A percentile compares a stretch with the other conserved stretches of the same genome.
Evolutionary conservation across 2,113 vertebrate genomes (phyloP).

Genomic region (Verasper variegatus): DNA sequence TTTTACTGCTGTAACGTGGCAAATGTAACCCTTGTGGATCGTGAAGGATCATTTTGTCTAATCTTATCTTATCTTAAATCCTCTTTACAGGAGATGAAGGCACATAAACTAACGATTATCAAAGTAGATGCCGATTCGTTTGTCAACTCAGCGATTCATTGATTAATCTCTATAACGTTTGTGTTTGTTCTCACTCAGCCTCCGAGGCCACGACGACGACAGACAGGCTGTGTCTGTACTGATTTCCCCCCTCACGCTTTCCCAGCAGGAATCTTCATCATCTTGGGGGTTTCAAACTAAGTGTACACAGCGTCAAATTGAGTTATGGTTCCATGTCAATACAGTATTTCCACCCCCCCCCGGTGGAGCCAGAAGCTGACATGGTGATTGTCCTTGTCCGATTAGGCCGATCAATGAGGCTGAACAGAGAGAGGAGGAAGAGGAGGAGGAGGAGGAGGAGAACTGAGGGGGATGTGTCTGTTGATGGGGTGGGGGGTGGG

Average conservation of each 20-base stretch:
- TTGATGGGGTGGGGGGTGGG: constrained; percentile 61
- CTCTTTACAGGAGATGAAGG: too few species aligned
- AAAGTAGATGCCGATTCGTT: too few species aligned
- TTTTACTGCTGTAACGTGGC: too few species aligned
- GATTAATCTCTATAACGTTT: too few species aligned
- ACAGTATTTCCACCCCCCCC: constrained; percentile 7
- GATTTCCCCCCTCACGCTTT: background rate
- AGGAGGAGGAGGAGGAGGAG: constrained; percentile 38
- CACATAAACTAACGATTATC: too few species aligned
- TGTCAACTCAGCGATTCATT: too few species aligned
- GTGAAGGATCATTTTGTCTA: too few species aligned
- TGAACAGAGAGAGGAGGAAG: constrained; percentile 57
- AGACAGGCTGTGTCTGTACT: too few species aligned
- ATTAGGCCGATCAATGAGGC: constrained; percentile 77
- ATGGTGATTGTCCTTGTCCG: constrained; percentile 81
- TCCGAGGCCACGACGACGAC: too few species aligned
- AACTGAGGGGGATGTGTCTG: constrained; percentile 55
- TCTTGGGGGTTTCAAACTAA: constrained; percentile 33
- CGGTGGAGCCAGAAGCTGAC: constrained; percentile 74
- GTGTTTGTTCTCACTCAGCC: too few species aligned
- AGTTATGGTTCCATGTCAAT: constrained; percentile 59
- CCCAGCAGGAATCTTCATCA: background rate
- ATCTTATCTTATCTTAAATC: too few species aligned
- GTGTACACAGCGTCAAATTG: constrained; percentile 52
- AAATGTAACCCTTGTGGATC: too few species aligned